A percentile compares a stretch with the other conserved stretches of the same genome.
Conservation (phyloP, 1,140 invertebrate genomes). For the Philotrypesis tridentata region DNA sequence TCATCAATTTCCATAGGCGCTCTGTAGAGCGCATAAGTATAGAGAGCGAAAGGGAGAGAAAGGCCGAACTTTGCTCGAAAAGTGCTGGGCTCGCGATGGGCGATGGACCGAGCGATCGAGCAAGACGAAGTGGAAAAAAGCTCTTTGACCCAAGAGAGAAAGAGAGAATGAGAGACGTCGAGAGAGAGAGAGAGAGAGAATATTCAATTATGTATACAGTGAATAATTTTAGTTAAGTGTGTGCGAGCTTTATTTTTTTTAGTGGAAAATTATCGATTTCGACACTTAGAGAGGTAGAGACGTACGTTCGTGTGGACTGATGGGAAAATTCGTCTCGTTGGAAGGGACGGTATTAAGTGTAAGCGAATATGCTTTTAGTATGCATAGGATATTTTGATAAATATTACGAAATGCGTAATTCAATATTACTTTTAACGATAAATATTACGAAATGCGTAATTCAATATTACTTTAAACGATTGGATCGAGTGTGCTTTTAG, state of each 20-base stretch:
- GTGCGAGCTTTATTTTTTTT: not conserved
- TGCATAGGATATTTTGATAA: too few relatives aligned
- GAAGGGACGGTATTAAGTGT: too few relatives aligned
- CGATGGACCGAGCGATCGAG: not conserved
- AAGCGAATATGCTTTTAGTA: too few relatives aligned
- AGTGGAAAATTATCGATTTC: not conserved
- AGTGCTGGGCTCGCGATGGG: not conserved
- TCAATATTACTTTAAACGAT: too few relatives aligned
- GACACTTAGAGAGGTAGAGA: too few relatives aligned
- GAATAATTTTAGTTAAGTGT: not conserved
- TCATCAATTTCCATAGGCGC: constrained; percentile 16
- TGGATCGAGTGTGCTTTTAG: too few relatives aligned
- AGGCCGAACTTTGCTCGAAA: not conserved
- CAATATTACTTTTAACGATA: too few relatives aligned
- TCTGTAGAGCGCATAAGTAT: not conserved
- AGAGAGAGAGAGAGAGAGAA: not conserved
- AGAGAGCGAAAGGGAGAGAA: not conserved
- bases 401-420: too few relatives aligned
- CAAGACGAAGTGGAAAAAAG: not conserved
- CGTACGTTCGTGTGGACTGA: too few relatives aligned
- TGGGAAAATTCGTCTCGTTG: too few relatives aligned
- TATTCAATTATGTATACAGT: not conserved
- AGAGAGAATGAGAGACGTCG: not conserved
- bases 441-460: too few relatives aligned
- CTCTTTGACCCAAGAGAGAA: not conserved